Base-by-base conservation (phyloP, 2,113 vertebrate species). In the Pipra filicauda region DNA sequence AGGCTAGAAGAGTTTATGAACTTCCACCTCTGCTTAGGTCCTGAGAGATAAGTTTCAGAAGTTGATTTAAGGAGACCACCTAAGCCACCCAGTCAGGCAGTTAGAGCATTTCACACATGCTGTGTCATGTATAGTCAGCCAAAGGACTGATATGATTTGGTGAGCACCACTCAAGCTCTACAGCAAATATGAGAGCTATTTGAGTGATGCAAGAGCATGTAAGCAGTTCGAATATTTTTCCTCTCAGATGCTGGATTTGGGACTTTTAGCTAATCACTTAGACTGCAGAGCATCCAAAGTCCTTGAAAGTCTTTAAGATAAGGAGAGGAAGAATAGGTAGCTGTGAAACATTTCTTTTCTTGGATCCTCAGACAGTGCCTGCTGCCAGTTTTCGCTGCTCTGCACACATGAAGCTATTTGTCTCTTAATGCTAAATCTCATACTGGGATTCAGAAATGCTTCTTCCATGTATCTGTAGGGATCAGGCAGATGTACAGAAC, bases 351-450 rank as follows among this genome's bases (percentile, higher is more conserved):
- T 64, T 86, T 88, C 35, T 91, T 85, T 89, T 94, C 82, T 94
- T 91, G 90, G 90, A 62, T 93, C 2, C 65, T 84, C 59, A 80
- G 75, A 35, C 16, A 2, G 21, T 77, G 55, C 39, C 72, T 73
- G 71, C 82, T 96, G 95, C 93, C 93, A 90, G 21, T 71, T 92
- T 90, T 86, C 52, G 52, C 43, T 91, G 79, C 44, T 77, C 39
- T n/a, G 55, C 15, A 31, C 74, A 80, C 67, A 73, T 55, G 76
- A 62, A 88, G 62, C 67, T 83, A 51, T 93, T 93, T 94, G 72
- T 80, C 48, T 96, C 55, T 57, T 67, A 86, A 27, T 55, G 72
- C 59, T 88, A 80, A 96, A 78, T 93, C 85, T 72, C 61, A 21
- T 37, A 16, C 64, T 64, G 75, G 75, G 78, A 84, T 88, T 80